A percentile compares a stretch with the other conserved stretches of the same genome.
Evolutionary conservation across 2,888 invertebrate species (phyloP).

Genomic region (Ectropis crepuscularia): DNA sequence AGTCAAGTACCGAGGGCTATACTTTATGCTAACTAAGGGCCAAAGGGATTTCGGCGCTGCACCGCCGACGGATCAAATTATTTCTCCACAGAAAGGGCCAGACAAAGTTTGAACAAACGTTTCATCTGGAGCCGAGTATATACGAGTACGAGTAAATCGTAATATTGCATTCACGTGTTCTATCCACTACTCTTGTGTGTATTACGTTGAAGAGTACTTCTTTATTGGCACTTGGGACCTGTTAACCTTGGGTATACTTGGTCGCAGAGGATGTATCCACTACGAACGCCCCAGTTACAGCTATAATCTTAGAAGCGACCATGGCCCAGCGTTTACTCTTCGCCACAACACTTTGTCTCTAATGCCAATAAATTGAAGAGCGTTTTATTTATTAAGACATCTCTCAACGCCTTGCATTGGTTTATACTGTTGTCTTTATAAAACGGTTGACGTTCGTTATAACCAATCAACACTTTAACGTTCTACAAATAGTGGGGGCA

Average conservation of each 20-base stretch:
- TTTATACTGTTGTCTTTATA: background rate
- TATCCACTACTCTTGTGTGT: background rate
- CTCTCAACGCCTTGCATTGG: too few species aligned
- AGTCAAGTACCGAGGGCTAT: background rate
- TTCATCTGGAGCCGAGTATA: background rate
- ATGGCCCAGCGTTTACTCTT: background rate
- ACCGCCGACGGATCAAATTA: background rate
- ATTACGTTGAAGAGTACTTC: background rate
- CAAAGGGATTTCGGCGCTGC: background rate
- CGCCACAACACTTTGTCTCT: background rate
- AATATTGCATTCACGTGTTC: background rate
- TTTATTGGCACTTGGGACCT: constrained; percentile 13
- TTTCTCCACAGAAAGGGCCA: constrained; percentile 5
- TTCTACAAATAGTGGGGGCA: too few species aligned
- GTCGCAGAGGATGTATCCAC: constrained; percentile 9
- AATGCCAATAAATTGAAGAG: background rate
- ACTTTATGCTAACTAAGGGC: constrained; percentile 4
- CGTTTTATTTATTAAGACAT: too few species aligned
- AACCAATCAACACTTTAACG: too few species aligned
- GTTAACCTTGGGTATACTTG: constrained; percentile 10
- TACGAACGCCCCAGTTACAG: background rate
- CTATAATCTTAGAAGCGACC: background rate
- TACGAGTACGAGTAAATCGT: background rate
- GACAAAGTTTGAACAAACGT: constrained; percentile 3
- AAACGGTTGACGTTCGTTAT: too few species aligned